These are phyloP conservation scores for Diglossa brunneiventris DNA, from an alignment of 2,113 vertebrate genomes.

Conservation along the genomic window DNA sequence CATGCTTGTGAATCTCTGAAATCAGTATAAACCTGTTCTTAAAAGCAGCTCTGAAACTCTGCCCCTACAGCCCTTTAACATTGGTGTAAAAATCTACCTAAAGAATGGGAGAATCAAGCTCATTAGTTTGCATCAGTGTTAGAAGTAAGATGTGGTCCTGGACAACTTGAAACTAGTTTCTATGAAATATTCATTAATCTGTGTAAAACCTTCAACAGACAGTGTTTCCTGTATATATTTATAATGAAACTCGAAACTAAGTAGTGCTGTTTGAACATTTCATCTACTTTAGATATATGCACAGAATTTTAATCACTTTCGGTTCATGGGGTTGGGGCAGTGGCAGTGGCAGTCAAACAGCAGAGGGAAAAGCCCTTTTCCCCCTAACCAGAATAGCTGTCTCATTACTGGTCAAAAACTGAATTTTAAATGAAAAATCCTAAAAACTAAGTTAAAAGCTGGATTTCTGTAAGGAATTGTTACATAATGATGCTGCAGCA, in stretches of 20 bases:
- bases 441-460: background rate
- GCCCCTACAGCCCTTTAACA: background rate
- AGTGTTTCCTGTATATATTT: background rate
- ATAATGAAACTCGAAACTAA: background rate
- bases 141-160: background rate
- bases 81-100: background rate
- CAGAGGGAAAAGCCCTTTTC: background rate
- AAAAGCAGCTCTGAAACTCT: background rate
- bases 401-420: background rate
- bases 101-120: background rate
- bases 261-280: background rate
- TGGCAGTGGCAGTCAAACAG: background rate
- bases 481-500: background rate
- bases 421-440: background rate
- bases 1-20: background rate
- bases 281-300: background rate
- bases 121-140: background rate
- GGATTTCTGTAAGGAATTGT: background rate
- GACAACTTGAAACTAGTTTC: background rate
- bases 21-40: background rate
- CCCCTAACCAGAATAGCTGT: background rate
- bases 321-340: rapidly evolving
- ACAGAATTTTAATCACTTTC: background rate
- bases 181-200: slow-evolving; percentile 2
- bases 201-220: background rate